phyloP scores from a whole-genome alignment of 2,888 invertebrate species.

The Aspidiotus rigidus region DNA sequence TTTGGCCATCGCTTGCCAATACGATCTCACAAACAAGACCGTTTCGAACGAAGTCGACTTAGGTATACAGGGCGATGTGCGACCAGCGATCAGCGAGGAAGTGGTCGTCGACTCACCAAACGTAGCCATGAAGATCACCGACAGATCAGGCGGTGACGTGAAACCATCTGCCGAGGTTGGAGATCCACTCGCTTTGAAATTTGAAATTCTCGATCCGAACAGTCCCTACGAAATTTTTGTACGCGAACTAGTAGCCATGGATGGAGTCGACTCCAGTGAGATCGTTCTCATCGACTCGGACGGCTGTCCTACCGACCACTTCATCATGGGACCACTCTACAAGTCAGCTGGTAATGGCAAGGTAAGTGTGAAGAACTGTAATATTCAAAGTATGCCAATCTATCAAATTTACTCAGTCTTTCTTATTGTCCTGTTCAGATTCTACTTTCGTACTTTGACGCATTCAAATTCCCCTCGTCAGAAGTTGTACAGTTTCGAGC shows the following conservation, averaged over 20 bases:
- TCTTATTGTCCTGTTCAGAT: constrained; percentile 50
- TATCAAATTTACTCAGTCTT: neutral
- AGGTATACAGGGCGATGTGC: constrained; percentile 79
- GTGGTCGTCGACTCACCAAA: constrained; percentile 80
- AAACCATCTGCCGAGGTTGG: constrained; percentile 84
- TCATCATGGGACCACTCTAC: constrained; percentile 86
- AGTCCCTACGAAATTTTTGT: constrained; percentile 94
- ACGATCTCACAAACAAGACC: constrained; percentile 87
- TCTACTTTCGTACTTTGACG: constrained; percentile 82
- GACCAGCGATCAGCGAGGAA: constrained; percentile 76
- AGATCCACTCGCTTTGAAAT: constrained; percentile 79
- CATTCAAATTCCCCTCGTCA: constrained; percentile 91
- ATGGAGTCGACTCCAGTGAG: constrained; percentile 85
- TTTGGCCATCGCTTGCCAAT: constrained; percentile 85
- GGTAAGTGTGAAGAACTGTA: constrained; percentile 46
- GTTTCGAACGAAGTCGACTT: constrained; percentile 86
- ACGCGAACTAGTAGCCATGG: constrained; percentile 86
- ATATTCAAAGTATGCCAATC: neutral
- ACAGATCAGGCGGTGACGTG: constrained; percentile 71
- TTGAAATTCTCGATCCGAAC: constrained; percentile 84
- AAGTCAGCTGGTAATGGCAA: constrained; percentile 68
- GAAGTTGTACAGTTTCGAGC: constrained; percentile 92
- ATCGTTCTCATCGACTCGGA: constrained; percentile 82
- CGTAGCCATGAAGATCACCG: constrained; percentile 86
- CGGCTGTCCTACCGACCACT: constrained; percentile 87